Base-by-base conservation (phyloP, 2,113 vertebrate genomes). In the Hystrix brachyura region DNA sequence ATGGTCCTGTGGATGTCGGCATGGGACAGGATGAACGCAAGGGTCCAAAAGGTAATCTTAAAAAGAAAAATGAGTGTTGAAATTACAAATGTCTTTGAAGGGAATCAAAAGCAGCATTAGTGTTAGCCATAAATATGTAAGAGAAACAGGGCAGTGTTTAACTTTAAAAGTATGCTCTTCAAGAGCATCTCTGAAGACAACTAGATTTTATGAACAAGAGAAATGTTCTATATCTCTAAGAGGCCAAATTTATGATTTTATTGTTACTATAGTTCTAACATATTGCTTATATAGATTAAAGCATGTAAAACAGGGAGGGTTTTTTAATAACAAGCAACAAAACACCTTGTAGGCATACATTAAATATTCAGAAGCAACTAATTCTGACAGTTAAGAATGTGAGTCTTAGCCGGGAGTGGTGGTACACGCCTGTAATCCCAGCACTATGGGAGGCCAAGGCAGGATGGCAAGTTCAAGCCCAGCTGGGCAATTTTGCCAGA, bases 21-120 rank as follows among this genome's bases (percentile, higher is more conserved):
- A 7, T 98, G 94, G 80, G 99, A 98, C 3, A 99, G 96, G 91
- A 99, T 96, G 97, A 99, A 99, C 32, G 92, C 98, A 85, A 99
- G 94, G 1, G 99, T 98, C 99, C 99, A 99, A 96, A 99, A 99
- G 1, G 98, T 96, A 95, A 98, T 62, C 99, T 99, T 84, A 71
- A 97, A 98, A 69, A 97, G 85, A 98, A 89, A 92, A 86, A 57
- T 79, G 91, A 5, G 82, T 18, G 48, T 95, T 34, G 86, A 94
- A 38, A 87, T 64, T 0, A 71, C 0, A 38, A 95, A 79, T 15
- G 87, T 74, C 74, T 95, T n/a, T 38, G 34, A 93, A 96, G n/a
- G 19, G 59, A 25, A 86, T 64, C 12, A 3, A 9, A 85, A 55
- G 29, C 9, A 74, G 7, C 88, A 12, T 51, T 25, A 87, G 0